A percentile compares a stretch with the other conserved stretches of the same genome.
phyloP scores from a whole-genome alignment of 2,113 vertebrate genomes.

The Aspiorhynchus laticeps region DNA sequence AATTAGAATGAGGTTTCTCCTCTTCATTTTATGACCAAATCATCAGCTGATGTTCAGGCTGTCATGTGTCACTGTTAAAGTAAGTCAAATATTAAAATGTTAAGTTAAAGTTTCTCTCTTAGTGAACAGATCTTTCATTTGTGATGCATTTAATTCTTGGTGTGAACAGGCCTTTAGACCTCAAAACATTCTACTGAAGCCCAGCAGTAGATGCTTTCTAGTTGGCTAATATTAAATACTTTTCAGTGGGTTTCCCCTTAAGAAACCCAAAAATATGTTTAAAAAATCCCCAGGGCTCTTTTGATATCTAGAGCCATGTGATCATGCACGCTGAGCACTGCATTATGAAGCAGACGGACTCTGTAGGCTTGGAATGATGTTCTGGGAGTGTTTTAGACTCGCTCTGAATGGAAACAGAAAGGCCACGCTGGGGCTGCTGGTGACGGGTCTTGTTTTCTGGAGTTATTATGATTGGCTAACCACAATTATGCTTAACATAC shows the following conservation, averaged over 20 bases:
- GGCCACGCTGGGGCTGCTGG: neutral
- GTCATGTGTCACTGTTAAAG: neutral
- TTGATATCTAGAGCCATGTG: neutral
- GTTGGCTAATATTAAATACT: neutral
- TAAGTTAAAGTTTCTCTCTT: too few relatives aligned
- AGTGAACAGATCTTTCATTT: neutral
- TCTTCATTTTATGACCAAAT: neutral
- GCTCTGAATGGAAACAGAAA: neutral
- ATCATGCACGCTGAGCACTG: neutral
- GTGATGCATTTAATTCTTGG: neutral
- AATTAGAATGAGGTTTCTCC: too few relatives aligned
- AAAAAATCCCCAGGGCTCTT: neutral
- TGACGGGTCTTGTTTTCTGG: neutral
- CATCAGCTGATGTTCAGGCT: neutral
- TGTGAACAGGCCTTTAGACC: neutral
- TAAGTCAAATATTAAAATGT: too few relatives aligned
- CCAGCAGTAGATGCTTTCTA: neutral
- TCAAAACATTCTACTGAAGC: neutral
- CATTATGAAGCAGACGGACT: neutral
- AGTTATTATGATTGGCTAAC: neutral
- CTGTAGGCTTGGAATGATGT: neutral
- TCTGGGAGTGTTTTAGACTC: neutral
- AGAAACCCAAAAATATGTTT: neutral
- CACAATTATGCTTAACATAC: neutral
- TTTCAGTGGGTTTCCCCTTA: neutral